Evolutionary conservation across 2,113 vertebrate genomes (phyloP).

Genomic region (Ornithorhynchus anatinus): DNA sequence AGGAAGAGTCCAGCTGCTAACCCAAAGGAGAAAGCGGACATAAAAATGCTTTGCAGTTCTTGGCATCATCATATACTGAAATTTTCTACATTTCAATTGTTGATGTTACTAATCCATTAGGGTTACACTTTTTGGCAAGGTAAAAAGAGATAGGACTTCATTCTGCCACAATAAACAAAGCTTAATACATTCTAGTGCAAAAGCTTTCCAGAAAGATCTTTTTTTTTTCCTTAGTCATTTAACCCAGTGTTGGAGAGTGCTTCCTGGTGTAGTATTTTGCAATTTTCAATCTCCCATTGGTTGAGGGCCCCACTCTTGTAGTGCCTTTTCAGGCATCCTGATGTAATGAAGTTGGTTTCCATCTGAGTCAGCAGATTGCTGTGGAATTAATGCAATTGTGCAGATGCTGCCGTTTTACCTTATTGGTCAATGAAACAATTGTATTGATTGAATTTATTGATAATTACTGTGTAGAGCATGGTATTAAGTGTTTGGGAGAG

Average conservation of each 20-base stretch:
- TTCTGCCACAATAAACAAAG: constrained; percentile 52
- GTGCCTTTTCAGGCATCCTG: constrained; percentile 35
- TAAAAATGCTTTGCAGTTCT: background rate
- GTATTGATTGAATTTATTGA: too few relatives aligned
- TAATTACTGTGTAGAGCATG: too few relatives aligned
- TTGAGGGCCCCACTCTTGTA: constrained; percentile 28
- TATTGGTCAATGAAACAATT: too few relatives aligned
- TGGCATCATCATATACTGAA: background rate
- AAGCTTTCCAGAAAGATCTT: constrained; percentile 42
- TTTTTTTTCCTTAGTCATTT: background rate
- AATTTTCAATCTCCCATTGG: constrained; percentile 51
- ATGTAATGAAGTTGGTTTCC: constrained; percentile 45
- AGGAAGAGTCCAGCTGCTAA: constrained; percentile 2
- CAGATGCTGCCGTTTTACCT: too few relatives aligned
- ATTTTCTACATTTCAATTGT: background rate
- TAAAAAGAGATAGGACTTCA: constrained; percentile 21
- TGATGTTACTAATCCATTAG: constrained; percentile 40
- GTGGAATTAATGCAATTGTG: constrained; percentile 39
- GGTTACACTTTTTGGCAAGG: constrained; percentile 31
- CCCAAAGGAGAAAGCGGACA: background rate
- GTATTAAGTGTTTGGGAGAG: too few relatives aligned
- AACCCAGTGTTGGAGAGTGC: constrained; percentile 1
- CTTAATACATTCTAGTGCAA: constrained; percentile 28
- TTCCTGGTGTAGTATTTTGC: constrained; percentile 34
- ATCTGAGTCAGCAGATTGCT: constrained; percentile 35